Evolutionary conservation across 2,113 vertebrate species (phyloP).

Genomic region (Pelusios castaneus): DNA sequence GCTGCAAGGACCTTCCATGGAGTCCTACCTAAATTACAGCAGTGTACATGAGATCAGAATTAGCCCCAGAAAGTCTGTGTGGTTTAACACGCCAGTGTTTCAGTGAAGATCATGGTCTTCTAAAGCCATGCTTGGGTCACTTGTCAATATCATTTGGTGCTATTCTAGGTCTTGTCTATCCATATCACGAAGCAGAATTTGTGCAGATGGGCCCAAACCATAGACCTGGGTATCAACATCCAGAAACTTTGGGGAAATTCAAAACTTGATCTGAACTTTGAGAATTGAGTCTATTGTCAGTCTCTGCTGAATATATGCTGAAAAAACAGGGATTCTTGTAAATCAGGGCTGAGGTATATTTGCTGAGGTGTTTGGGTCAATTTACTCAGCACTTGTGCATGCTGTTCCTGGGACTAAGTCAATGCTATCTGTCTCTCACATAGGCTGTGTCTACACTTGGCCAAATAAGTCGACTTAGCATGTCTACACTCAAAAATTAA

Average conservation of each 20-base stretch:
- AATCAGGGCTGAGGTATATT: not conserved
- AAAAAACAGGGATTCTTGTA: not conserved
- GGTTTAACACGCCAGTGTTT: not conserved
- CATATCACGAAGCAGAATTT: slow-evolving; percentile 18
- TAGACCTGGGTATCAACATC: not conserved
- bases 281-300: not conserved
- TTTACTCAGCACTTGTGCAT: not conserved
- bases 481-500: too few relatives aligned
- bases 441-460: too few relatives aligned
- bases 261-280: not conserved
- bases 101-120: not conserved
- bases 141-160: slow-evolving; percentile 54
- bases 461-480: too few relatives aligned
- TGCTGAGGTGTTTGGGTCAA: not conserved
- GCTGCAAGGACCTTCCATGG: not conserved
- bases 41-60: slow-evolving; percentile 22
- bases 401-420: not conserved
- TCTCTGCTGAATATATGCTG: not conserved
- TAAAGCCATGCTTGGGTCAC: slow-evolving; percentile 19
- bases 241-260: not conserved
- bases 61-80: not conserved
- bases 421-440: not conserved
- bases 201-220: not conserved
- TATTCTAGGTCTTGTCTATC: slow-evolving; percentile 35
- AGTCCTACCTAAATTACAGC: slow-evolving; percentile 25